phyloP scores from a whole-genome alignment of 2,113 vertebrate species.

The Gallinago undulata region DNA sequence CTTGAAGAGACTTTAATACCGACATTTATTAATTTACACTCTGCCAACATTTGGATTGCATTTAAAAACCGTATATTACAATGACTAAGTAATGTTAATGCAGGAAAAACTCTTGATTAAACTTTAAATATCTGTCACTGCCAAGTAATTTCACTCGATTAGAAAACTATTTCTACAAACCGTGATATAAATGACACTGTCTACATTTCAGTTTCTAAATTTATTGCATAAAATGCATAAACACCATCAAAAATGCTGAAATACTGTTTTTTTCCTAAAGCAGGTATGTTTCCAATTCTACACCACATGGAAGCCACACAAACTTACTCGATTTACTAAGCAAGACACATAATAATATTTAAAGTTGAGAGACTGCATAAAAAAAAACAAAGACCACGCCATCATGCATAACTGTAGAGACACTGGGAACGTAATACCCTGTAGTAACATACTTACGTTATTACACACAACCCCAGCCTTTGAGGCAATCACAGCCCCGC shows the following conservation, averaged over 20 bases:
- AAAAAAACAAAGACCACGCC: background rate
- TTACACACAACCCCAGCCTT: background rate
- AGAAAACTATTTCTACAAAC: background rate
- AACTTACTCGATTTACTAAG: background rate
- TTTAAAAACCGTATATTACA: background rate
- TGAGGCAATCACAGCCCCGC: background rate
- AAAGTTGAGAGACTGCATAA: background rate
- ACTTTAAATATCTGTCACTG: background rate
- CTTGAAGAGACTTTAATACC: background rate
- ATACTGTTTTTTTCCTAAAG: background rate
- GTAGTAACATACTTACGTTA: background rate
- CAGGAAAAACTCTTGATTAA: background rate
- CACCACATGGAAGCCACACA: background rate
- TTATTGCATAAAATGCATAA: background rate
- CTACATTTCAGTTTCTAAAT: background rate
- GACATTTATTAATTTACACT: background rate
- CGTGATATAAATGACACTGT: background rate
- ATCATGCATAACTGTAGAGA: fast-evolving
- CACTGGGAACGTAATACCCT: background rate
- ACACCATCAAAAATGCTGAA: background rate
- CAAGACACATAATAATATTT: background rate
- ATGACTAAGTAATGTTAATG: background rate
- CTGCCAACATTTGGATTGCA: background rate
- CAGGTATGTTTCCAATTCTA: background rate
- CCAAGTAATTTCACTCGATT: background rate